Conservation (phyloP, 2,113 vertebrate species). For the Scytalopus superciliaris region DNA sequence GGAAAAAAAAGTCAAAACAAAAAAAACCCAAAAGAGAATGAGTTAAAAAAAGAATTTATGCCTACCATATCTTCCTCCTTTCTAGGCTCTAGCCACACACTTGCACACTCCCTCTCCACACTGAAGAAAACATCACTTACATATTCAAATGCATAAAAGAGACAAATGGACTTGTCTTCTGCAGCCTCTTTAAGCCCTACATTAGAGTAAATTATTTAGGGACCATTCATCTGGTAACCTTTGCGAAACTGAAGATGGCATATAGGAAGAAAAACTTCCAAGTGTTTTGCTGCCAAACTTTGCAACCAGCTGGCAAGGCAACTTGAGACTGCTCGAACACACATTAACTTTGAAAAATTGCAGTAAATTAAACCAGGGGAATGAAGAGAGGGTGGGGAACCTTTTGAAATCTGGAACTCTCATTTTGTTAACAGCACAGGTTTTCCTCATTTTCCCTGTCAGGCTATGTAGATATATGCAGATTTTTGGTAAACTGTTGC, state of each 20-base stretch:
- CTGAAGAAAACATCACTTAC: conserved; percentile 34
- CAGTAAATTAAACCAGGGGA: conserved; percentile 13
- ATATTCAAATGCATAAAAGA: conserved; percentile 60
- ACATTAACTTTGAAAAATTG: conserved; percentile 61
- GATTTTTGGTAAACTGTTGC: background rate
- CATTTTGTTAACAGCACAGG: background rate
- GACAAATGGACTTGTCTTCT: conserved; percentile 59
- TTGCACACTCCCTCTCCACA: background rate
- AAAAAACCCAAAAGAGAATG: background rate
- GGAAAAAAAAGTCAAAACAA: no score
- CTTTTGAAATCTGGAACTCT: conserved; percentile 9
- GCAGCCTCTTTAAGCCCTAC: conserved; percentile 57
- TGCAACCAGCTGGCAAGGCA: conserved; percentile 29
- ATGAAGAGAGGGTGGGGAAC: background rate
- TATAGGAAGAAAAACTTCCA: conserved; percentile 53
- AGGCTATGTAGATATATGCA: background rate
- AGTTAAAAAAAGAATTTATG: background rate
- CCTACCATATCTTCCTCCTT: background rate
- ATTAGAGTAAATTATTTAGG: conserved; percentile 71
- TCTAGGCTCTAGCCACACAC: background rate
- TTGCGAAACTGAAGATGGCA: conserved; percentile 47
- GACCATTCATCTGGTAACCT: conserved; percentile 63
- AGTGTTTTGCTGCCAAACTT: conserved; percentile 51
- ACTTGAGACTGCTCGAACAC: conserved; percentile 33
- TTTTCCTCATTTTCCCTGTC: background rate